Conservation (phyloP, 2,888 invertebrate species). For the Agrotis segetum region DNA sequence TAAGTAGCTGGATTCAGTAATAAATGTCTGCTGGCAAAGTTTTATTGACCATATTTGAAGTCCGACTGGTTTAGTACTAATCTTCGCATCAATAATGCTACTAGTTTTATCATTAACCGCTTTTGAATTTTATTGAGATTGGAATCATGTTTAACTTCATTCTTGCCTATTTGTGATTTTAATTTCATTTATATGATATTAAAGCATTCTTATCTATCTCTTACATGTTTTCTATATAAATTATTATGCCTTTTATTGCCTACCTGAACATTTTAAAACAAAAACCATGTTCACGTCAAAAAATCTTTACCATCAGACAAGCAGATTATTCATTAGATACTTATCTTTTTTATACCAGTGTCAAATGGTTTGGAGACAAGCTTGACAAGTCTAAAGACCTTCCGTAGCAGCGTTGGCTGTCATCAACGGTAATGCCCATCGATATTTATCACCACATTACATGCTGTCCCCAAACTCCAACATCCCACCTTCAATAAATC, state of each 20-base stretch:
- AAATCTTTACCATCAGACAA: constrained; percentile 44
- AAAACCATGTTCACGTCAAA: constrained; percentile 40
- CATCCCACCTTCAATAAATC: constrained; percentile 80
- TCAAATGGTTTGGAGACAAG: constrained; percentile 47
- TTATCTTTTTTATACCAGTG: constrained; percentile 49
- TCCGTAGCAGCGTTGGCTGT: constrained; percentile 57
- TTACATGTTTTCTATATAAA: constrained; percentile 4
- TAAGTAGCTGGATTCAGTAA: constrained; percentile 60
- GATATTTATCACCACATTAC: constrained; percentile 65
- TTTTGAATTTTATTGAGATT: constrained; percentile 20
- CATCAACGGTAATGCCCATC: constrained; percentile 54
- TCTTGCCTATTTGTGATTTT: constrained; percentile 18
- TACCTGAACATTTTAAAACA: constrained; percentile 33
- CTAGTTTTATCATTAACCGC: constrained; percentile 37
- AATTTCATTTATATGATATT: constrained; percentile 5
- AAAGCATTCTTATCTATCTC: background rate
- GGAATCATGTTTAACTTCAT: constrained; percentile 15
- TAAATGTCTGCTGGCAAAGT: constrained; percentile 63
- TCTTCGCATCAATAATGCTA: constrained; percentile 51
- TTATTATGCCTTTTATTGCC: constrained; percentile 17
- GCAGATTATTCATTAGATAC: constrained; percentile 41
- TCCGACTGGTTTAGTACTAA: constrained; percentile 37
- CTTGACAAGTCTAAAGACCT: constrained; percentile 46
- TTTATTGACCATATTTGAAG: constrained; percentile 61
- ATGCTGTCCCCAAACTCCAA: constrained; percentile 52